Percentiles rank a stretch among this genome's conserved stretches.
phyloP scores from a whole-genome alignment of 2,113 vertebrate genomes.

The Spea bombifrons region DNA sequence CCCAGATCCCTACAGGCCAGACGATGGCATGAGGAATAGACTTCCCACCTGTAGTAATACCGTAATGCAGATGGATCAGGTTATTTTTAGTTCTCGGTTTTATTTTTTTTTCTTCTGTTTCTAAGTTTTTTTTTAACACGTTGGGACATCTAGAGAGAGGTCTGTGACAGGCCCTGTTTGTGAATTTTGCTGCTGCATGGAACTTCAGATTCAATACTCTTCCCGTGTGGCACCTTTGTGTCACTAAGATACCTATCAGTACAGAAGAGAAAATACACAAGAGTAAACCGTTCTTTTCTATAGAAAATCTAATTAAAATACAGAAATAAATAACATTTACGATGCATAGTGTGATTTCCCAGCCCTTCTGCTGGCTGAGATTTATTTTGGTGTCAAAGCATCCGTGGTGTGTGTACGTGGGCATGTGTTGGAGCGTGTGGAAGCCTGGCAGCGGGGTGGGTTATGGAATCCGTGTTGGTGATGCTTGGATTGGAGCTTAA shows the following conservation, averaged over 20 bases:
- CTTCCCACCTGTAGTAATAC: constrained; percentile 39
- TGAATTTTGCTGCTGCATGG: constrained; percentile 74
- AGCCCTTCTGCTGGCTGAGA: constrained; percentile 76
- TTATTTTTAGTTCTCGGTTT: constrained; percentile 32
- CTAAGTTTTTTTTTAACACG: constrained; percentile 34
- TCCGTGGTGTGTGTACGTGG: constrained; percentile 41
- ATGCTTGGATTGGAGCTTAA: constrained; percentile 40
- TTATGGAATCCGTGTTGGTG: constrained; percentile 38
- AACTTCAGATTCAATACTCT: constrained; percentile 76
- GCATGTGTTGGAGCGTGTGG: constrained; percentile 38
- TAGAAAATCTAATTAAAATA: constrained; percentile 71
- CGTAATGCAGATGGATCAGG: constrained; percentile 28
- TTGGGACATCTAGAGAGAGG: constrained; percentile 24
- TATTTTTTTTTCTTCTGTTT: constrained; percentile 12
- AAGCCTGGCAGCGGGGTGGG: constrained; percentile 39
- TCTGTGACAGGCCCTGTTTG: constrained; percentile 37
- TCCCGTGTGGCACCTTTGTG: constrained; percentile 66
- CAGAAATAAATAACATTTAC: constrained; percentile 72
- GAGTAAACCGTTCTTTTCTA: constrained; percentile 82
- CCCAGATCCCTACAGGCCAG: constrained; percentile 17
- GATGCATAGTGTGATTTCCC: constrained; percentile 71
- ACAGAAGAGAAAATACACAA: constrained; percentile 64
- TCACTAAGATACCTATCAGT: constrained; percentile 52
- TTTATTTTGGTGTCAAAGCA: constrained; percentile 50
- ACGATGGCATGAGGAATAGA: constrained; percentile 11